Percentiles rank a stretch among this genome's conserved stretches.
These are phyloP conservation scores for Lasioglossum baleicum DNA, from an alignment of 1,140 invertebrate species.

Conservation along the genomic window DNA sequence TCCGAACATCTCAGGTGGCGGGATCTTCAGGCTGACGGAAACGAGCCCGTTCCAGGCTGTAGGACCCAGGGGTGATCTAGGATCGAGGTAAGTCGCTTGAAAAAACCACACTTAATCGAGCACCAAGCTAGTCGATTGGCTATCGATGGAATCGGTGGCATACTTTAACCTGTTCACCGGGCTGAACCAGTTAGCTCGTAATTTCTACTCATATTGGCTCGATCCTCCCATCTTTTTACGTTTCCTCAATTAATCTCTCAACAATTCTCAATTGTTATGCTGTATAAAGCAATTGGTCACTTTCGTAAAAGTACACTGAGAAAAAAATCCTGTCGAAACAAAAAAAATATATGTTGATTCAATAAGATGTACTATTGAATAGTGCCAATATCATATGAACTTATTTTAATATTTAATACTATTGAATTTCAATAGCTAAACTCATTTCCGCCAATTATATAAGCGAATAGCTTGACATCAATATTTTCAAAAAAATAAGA, in stretches of 20 bases:
- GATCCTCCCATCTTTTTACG: not conserved
- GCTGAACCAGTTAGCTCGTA: not conserved
- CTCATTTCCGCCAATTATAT: no score
- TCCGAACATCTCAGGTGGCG: conserved; percentile 71
- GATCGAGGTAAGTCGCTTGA: conserved; percentile 70
- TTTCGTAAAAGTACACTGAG: no score
- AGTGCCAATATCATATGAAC: no score
- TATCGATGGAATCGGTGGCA: not conserved
- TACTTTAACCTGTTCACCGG: not conserved
- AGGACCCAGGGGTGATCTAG: conserved; percentile 76
- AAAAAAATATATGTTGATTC: no score
- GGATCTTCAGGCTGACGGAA: conserved; percentile 78
- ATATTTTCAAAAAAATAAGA: no score
- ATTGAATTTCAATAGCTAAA: no score
- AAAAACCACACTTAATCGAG: conserved; percentile 9
- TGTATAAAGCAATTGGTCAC: no score
- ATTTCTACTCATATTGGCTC: not conserved
- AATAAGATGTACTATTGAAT: no score
- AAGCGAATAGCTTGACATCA: no score
- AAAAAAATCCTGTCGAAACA: no score
- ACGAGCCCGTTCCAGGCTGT: conserved; percentile 79
- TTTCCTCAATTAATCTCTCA: not conserved
- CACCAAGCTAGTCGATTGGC: not conserved
- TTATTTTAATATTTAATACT: no score
- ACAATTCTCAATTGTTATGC: no score